Base-by-base conservation (phyloP, 2,888 invertebrate genomes). In the Ditula angustiorana region DNA sequence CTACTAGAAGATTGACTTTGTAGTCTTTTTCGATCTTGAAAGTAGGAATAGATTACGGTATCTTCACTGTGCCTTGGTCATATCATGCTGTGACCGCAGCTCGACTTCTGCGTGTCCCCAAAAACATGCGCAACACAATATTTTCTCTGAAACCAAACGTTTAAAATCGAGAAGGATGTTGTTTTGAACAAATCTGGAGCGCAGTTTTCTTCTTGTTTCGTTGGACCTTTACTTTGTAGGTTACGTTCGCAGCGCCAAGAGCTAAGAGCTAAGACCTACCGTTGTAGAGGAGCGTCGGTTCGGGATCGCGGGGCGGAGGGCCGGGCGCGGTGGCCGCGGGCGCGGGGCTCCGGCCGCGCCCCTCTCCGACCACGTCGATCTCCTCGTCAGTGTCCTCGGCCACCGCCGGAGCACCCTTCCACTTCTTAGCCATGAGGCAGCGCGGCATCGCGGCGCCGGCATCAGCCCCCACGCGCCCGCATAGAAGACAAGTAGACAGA, bases 401-500 rank as follows among this genome's bases (percentile, higher is more conserved):
- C 84, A 93, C 88, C 86, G 83, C 87, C 83, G 86, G 86, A 83
- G 85, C 90, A 88, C 95, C 96, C 95, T 97, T 98, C 97, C 97
- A 97, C 95, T 98, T 98, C 94, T 98, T 98, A 83, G 98, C 97
- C 97, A 98, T 98, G 92, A 98, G 95, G 94, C 97, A 98, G 90
- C 98, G 97, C 93, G 98, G 98, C 98, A 98, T 98, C 90, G 93
- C 95, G 93, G 92, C 90, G 92, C 93, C 89, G 86, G 89, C 90
- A 93, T 92, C 91, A 85, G 90, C 91, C 87, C 89, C 90, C 90
- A 88, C 90, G 88, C 89, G 88, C 82, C 91, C 89, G 86, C 91
- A 92, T 91, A 83, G 85, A 90, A 93, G 86, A 91, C 89, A 91
- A 87, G 87, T 89, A 90, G 86, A 90, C 90, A 92, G 87, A 90